phyloP scores from a whole-genome alignment of 2,888 invertebrate genomes.

The Andrena haemorrhoa region DNA sequence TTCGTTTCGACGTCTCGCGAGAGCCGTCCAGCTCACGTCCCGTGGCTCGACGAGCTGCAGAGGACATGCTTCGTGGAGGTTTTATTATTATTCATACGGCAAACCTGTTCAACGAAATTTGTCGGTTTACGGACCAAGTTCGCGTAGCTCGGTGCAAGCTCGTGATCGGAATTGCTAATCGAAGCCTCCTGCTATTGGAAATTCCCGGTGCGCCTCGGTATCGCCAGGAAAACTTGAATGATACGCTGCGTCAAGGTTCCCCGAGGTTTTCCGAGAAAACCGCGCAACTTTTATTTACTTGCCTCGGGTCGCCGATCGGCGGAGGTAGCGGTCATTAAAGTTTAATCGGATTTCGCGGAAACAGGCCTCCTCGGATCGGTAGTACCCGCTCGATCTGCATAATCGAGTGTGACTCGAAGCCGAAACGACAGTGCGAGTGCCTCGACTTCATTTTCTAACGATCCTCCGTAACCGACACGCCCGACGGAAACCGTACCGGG shows the following conservation, averaged over 20 bases:
- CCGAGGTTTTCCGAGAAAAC: slow-evolving; percentile 16
- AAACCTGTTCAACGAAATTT: slow-evolving; percentile 52
- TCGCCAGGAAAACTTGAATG: slow-evolving; percentile 38
- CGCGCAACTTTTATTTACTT: slow-evolving; percentile 8
- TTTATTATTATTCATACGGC: slow-evolving; percentile 43
- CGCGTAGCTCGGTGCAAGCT: slow-evolving; percentile 29
- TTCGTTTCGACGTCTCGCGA: too few relatives aligned
- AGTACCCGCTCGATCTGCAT: not conserved
- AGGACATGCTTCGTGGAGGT: slow-evolving; percentile 4
- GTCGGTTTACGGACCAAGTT: slow-evolving; percentile 48
- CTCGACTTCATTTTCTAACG: not conserved
- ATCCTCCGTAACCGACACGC: slow-evolving; percentile 12
- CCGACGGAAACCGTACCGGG: slow-evolving; percentile 6
- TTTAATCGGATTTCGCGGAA: not conserved
- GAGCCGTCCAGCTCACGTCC: not conserved
- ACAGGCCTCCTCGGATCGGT: not conserved
- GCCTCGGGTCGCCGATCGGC: not conserved
- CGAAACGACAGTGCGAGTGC: not conserved
- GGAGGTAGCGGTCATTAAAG: slow-evolving; percentile 1
- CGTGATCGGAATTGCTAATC: slow-evolving; percentile 64
- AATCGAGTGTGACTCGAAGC: not conserved
- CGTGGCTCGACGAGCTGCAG: not conserved
- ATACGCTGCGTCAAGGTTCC: slow-evolving; percentile 19
- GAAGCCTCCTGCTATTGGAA: slow-evolving; percentile 37
- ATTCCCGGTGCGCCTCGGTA: slow-evolving; percentile 38